Evolutionary conservation across 2,888 invertebrate species (phyloP), one percentile per base, ranked within the genome.

Genomic region (Tridacna crocea): DNA sequence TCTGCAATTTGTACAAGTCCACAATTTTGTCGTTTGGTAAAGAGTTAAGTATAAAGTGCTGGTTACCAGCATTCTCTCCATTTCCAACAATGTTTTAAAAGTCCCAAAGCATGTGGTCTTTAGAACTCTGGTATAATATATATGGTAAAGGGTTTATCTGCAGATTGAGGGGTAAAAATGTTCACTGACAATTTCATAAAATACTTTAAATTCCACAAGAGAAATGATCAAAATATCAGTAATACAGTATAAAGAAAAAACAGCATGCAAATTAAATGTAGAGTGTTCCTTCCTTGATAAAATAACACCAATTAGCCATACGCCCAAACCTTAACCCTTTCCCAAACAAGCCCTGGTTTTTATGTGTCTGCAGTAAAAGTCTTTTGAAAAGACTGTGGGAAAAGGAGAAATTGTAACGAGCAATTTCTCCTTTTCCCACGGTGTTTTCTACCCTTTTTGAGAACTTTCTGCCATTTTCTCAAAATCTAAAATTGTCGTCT

Each of bases 291-390:
- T 61, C 36, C 36, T 36, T 10, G 61, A 61, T 61, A 70, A 47
- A 70, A 19, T 70, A 51, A 51, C 70, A 17, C 4, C 51, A 70
- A 70, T 51, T 51, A 70, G 51, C 51, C 70, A 70, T 51, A 70
- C 51, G 22, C 47, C 70, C 19, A 70, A 70, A 70, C 17, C 51
- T 70, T 70, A n/a, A n/a, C n/a, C n/a, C n/a, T n/a, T n/a, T n/a
- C n/a, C n/a, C n/a, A n/a, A n/a, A n/a, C n/a, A n/a, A n/a, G n/a
- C n/a, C n/a, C n/a, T n/a, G n/a, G n/a, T n/a, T n/a, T n/a, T n/a
- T n/a, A n/a, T n/a, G n/a, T n/a, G n/a, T n/a, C n/a, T n/a, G n/a
- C n/a, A n/a, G n/a, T n/a, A n/a, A n/a, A n/a, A n/a, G n/a, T n/a
- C n/a, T n/a, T n/a, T n/a, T n/a, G n/a, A n/a, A n/a, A n/a, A n/a